Evolutionary conservation across 2,797 vertebrate species (phyloP).

Genomic region (Arrhamphus sclerolepis): DNA sequence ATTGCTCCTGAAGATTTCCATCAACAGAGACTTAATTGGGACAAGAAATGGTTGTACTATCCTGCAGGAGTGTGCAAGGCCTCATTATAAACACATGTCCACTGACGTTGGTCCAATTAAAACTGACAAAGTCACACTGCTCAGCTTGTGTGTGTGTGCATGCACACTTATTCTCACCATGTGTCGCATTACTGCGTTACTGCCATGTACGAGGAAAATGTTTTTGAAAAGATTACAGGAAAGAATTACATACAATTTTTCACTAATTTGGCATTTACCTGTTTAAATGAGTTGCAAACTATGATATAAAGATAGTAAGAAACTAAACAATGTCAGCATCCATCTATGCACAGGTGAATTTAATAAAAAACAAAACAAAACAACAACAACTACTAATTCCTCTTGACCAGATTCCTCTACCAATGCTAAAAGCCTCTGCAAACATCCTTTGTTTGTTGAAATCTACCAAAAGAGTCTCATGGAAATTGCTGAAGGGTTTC

Average conservation of each 20-base stretch:
- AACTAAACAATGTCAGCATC: no score
- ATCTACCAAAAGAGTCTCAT: no score
- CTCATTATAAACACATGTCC: constrained; percentile 81
- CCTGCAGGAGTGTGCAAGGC: constrained; percentile 35
- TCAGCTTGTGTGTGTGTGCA: background rate
- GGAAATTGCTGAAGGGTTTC: no score
- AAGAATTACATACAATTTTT: background rate
- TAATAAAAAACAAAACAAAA: no score
- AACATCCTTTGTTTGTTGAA: no score
- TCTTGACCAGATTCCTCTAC: no score
- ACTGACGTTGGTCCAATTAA: constrained; percentile 60
- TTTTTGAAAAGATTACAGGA: background rate
- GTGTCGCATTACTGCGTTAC: background rate
- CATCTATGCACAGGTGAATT: no score
- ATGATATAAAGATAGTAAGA: no score
- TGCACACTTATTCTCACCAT: background rate
- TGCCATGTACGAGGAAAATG: background rate
- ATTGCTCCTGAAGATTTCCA: constrained; percentile 7
- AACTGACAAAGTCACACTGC: constrained; percentile 32
- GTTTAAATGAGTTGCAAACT: no score
- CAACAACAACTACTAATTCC: no score
- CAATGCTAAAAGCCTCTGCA: no score
- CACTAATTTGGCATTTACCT: background rate
- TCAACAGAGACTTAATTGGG: constrained; percentile 45
- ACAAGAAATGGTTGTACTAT: constrained; percentile 27